Conservation (phyloP, 2,113 vertebrate species). For the Phaethornis superciliosus region DNA sequence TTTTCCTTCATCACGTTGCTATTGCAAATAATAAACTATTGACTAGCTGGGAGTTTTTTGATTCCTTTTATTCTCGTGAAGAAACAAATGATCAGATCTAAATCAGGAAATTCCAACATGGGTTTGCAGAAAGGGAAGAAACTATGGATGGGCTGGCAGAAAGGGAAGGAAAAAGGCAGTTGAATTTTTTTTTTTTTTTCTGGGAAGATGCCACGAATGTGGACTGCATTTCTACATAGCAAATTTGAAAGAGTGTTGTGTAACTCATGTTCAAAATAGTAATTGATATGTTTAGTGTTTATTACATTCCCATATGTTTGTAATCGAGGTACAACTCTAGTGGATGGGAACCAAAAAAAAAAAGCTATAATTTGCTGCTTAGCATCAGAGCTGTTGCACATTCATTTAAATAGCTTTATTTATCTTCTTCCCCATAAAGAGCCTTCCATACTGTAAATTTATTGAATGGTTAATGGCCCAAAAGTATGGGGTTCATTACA, state of each 20-base stretch:
- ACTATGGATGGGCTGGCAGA: background rate
- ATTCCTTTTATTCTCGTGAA: background rate
- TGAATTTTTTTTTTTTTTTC: background rate
- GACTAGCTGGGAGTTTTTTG: background rate
- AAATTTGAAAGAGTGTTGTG: constrained; percentile 43
- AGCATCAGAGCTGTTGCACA: constrained; percentile 67
- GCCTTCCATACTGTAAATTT: constrained; percentile 81
- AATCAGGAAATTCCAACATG: background rate
- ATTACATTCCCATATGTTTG: constrained; percentile 75
- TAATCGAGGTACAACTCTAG: constrained; percentile 73
- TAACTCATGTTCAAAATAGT: constrained; percentile 65
- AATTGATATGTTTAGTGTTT: constrained; percentile 72
- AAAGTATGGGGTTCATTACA: constrained; percentile 83
- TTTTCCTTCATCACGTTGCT: background rate
- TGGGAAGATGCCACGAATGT: background rate
- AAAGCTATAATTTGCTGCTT: constrained; percentile 74
- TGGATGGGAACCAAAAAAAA: constrained; percentile 62
- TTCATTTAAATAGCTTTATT: constrained; percentile 78
- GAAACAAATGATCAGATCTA: background rate
- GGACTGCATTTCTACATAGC: background rate
- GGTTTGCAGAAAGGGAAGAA: background rate
- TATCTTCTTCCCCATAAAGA: constrained; percentile 79
- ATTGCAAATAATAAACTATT: background rate
- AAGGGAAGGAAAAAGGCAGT: background rate
- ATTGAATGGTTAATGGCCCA: constrained; percentile 80